Evolutionary conservation across 2,797 vertebrate genomes (phyloP).

Genomic region (Myotis myotis): DNA sequence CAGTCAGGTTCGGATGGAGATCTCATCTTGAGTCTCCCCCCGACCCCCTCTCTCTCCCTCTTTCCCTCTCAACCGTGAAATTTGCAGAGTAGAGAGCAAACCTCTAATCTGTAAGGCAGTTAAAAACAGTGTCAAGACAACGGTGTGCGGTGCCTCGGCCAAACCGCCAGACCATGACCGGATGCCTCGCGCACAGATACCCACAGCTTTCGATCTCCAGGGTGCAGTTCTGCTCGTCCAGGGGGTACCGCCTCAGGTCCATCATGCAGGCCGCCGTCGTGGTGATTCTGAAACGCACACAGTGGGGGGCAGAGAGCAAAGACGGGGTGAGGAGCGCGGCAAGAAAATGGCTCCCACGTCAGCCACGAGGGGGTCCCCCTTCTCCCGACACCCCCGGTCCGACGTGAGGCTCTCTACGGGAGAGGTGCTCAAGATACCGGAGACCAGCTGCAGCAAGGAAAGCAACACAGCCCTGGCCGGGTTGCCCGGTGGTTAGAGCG

Average conservation of each 20-base stretch:
- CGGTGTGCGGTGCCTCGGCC: neutral
- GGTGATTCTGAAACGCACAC: conserved; percentile 91
- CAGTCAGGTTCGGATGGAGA: conserved; percentile 66
- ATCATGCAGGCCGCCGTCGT: conserved; percentile 99
- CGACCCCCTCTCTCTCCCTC: neutral
- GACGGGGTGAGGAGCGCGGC: neutral
- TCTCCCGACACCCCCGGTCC: too few species aligned
- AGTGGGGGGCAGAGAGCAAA: neutral
- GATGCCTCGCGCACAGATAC: conserved; percentile 77
- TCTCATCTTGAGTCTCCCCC: conserved; percentile 24
- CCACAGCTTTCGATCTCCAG: conserved; percentile 99
- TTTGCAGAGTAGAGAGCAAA: neutral
- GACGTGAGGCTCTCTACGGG: neutral
- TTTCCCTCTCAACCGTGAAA: neutral
- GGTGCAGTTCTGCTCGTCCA: conserved; percentile 99
- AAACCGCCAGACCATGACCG: neutral
- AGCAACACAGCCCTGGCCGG: neutral
- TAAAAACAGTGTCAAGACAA: neutral
- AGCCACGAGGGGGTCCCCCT: neutral
- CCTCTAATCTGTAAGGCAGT: neutral
- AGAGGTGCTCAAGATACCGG: neutral
- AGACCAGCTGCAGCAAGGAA: neutral
- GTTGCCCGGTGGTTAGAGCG: too few species aligned
- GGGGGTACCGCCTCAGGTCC: conserved; percentile 97
- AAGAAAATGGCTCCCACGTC: neutral